A percentile compares a stretch with the other conserved stretches of the same genome.
Evolutionary conservation across 2,797 vertebrate genomes (phyloP).

Genomic region (Lutjanus campechanus): DNA sequence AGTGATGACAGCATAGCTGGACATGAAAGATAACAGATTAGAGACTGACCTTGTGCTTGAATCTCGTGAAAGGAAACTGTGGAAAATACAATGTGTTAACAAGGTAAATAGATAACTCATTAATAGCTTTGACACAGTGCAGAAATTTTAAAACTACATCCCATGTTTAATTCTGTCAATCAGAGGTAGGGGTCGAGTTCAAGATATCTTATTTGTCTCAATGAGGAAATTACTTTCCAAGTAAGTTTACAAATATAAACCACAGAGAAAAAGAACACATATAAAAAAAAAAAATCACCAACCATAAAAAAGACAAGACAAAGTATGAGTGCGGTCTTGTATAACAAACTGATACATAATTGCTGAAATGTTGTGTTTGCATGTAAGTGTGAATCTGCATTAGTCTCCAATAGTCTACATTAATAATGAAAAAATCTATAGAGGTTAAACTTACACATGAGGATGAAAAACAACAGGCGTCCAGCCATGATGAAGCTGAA

Average conservation of each 20-base stretch:
- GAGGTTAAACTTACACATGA: slow-evolving; percentile 45
- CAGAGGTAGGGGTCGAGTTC: no score
- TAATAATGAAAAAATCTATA: neutral
- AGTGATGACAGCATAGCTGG: neutral
- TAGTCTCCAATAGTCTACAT: neutral
- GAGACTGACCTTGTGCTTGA: slow-evolving; percentile 4
- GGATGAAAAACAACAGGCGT: slow-evolving; percentile 30
- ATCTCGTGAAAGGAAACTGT: neutral
- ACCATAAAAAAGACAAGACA: neutral
- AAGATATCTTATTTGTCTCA: neutral
- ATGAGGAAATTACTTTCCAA: neutral
- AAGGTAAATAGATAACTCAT: fast-evolving
- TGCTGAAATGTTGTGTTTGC: neutral
- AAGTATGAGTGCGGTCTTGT: neutral
- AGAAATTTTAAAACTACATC: neutral
- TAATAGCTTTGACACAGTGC: neutral
- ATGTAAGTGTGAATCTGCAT: fast-evolving
- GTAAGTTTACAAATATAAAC: neutral
- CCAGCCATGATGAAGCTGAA: slow-evolving; percentile 36
- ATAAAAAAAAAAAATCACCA: neutral
- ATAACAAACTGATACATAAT: neutral
- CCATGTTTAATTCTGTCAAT: neutral
- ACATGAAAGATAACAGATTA: neutral
- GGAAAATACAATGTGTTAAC: neutral
- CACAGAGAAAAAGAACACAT: neutral